Conservation (phyloP, 53 echinoderm and acorn worm species). For the Pentamera pediparva region DNA sequence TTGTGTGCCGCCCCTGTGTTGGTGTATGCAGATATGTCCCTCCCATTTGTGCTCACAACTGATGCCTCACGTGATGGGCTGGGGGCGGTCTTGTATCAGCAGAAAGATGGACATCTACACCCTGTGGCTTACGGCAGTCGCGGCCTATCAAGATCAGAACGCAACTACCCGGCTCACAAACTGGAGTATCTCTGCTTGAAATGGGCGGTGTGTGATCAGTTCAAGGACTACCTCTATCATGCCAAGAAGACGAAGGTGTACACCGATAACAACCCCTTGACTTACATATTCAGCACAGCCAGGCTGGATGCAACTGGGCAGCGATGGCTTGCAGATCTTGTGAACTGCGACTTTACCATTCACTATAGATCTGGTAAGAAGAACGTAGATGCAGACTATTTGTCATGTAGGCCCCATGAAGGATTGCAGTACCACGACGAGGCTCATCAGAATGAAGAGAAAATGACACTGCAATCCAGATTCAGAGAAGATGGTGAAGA, state of each 20-base stretch:
- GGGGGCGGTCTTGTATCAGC: conserved; percentile 53
- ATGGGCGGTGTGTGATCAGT: conserved; percentile 44
- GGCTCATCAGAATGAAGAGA: conserved; percentile 8
- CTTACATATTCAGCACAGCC: conserved; percentile 37
- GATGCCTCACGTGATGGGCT: conserved; percentile 59
- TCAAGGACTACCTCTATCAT: conserved; percentile 50
- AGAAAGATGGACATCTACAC: conserved; percentile 28
- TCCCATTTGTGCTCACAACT: conserved; percentile 45
- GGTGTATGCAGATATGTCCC: conserved; percentile 40
- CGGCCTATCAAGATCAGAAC: conserved; percentile 40
- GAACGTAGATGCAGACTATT: conserved; percentile 43
- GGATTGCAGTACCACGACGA: background rate
- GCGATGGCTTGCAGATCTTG: conserved; percentile 52
- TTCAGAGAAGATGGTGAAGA: background rate
- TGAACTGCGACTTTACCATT: conserved; percentile 38
- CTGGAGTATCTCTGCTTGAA: conserved; percentile 48
- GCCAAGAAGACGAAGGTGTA: conserved; percentile 30
- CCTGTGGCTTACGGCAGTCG: conserved; percentile 63
- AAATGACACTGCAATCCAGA: background rate
- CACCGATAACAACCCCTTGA: conserved; percentile 59
- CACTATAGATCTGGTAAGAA: conserved; percentile 45
- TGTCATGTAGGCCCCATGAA: conserved; percentile 40
- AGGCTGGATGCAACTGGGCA: conserved; percentile 53
- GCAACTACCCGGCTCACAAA: conserved; percentile 60
- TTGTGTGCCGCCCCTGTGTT: conserved; percentile 48